These are phyloP conservation scores for Tenthredo scrophulariae DNA, from an alignment of 2,888 invertebrate species.

Conservation along the genomic window DNA sequence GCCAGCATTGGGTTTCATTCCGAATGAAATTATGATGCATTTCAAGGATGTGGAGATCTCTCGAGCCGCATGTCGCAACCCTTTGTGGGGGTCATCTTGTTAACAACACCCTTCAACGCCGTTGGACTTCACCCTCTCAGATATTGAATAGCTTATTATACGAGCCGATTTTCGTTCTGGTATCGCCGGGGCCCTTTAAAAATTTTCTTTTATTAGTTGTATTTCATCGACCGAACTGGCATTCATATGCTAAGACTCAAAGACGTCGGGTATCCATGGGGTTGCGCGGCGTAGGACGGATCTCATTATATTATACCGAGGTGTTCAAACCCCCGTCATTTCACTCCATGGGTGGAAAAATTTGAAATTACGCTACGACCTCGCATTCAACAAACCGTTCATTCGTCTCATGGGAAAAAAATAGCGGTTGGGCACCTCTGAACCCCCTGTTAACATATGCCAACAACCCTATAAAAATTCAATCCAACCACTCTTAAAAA, in stretches of 20 bases:
- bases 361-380: background rate
- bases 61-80: background rate
- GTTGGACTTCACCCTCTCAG: constrained; percentile 51
- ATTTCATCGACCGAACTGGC: constrained; percentile 64
- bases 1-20: background rate
- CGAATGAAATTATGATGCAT: background rate
- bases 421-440: constrained; percentile 68
- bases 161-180: constrained; percentile 66
- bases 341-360: background rate
- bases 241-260: constrained; percentile 72
- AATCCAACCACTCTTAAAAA: constrained; percentile 72
- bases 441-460: constrained; percentile 60
- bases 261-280: constrained; percentile 55
- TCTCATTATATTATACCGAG: constrained; percentile 68
- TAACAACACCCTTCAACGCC: constrained; percentile 66
- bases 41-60: background rate
- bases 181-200: constrained; percentile 62
- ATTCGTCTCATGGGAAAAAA: background rate
- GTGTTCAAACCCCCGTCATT: constrained; percentile 61
- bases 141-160: constrained; percentile 65
- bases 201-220: constrained; percentile 71
- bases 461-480: constrained; percentile 73
- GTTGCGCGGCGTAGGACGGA: constrained; percentile 59
- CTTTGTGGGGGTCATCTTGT: constrained; percentile 28
- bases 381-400: constrained; percentile 10